Conservation (phyloP, 2,113 vertebrate species). For the Callipepla californica region DNA sequence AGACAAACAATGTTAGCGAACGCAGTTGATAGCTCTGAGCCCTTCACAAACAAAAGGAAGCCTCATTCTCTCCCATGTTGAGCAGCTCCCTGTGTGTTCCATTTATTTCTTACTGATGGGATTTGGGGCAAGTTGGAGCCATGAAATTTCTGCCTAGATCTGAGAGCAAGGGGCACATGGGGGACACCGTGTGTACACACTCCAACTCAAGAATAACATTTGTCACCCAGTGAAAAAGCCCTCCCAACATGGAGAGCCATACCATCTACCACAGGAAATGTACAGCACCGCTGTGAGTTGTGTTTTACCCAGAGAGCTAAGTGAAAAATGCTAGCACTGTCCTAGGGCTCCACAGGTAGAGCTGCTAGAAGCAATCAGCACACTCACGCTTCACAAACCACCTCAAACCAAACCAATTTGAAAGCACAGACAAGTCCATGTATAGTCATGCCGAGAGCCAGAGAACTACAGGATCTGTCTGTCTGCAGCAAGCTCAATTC, state of each 20-base stretch:
- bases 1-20: not conserved
- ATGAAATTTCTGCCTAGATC: not conserved
- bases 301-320: not conserved
- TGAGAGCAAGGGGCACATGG: not conserved
- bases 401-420: not conserved
- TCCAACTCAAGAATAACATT: not conserved
- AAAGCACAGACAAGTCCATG: conserved; percentile 13
- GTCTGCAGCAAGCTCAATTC: conserved; percentile 44
- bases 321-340: not conserved
- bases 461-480: not conserved
- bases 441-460: conserved; percentile 2
- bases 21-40: not conserved
- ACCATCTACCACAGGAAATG: too few species aligned
- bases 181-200: not conserved
- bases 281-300: not conserved
- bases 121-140: not conserved
- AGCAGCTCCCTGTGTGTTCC: not conserved
- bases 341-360: not conserved
- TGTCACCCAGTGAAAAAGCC: too few species aligned
- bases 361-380: not conserved
- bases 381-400: not conserved
- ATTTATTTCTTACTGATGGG: not conserved
- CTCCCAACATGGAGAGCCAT: not conserved
- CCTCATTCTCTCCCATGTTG: not conserved
- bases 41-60: not conserved